Conservation (phyloP, 2,113 vertebrate genomes). For the Rattus norvegicus region DNA sequence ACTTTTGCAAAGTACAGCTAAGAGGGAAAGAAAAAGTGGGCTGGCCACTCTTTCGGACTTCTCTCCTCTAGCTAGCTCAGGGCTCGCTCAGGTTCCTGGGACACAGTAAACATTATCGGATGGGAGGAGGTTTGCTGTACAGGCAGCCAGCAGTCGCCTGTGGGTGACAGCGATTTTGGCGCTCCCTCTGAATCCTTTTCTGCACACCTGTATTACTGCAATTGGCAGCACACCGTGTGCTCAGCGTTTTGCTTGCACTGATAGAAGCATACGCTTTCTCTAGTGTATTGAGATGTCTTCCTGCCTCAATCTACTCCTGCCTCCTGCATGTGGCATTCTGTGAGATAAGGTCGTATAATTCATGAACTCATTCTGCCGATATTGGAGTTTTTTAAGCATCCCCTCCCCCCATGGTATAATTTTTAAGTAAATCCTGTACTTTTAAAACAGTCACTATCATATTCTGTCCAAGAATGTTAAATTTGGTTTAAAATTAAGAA, state of each 20-base stretch:
- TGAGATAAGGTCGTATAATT: not conserved
- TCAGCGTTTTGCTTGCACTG: not conserved
- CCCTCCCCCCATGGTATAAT: not conserved
- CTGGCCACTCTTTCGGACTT: not conserved
- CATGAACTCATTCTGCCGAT: not conserved
- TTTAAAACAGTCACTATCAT: not conserved
- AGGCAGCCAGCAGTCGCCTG: too few species aligned
- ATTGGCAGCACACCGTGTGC: not conserved
- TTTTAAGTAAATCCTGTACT: constrained; percentile 54
- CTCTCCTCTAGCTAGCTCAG: not conserved
- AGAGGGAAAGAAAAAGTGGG: not conserved
- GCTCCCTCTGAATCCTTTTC: not conserved
- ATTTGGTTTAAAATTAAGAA: constrained; percentile 64
- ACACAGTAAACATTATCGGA: not conserved
- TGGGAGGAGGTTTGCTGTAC: accelerated
- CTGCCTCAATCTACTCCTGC: not conserved
- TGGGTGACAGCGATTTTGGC: too few species aligned
- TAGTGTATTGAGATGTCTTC: not conserved
- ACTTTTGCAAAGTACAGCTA: not conserved
- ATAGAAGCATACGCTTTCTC: not conserved
- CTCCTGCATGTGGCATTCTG: not conserved
- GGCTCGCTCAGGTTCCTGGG: not conserved
- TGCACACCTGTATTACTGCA: accelerated
- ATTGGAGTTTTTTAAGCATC: not conserved
- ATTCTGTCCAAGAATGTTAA: constrained; percentile 54